Evolutionary conservation across 2,113 vertebrate species (phyloP), one percentile per base, ranked within the genome.

Genomic region (Pogonocichla stellata): DNA sequence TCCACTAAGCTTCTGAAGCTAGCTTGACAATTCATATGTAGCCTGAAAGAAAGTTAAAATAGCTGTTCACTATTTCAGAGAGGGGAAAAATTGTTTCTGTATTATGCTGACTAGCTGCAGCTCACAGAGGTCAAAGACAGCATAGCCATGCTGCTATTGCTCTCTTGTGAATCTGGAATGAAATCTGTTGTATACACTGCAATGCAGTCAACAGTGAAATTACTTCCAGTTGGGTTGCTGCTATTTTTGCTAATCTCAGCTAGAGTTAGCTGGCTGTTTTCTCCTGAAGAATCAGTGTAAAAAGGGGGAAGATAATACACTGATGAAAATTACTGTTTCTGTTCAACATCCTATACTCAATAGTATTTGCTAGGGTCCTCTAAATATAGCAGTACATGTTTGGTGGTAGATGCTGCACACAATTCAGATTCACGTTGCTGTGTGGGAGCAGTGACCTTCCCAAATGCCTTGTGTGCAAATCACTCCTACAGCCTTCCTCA

Each of bases 191-290:
- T 67, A 16, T n/a, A 69, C 23, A 47, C 22, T 57, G 77, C 48
- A 92, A 69, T 77, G 56, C 66, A 86, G 24, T 85, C 86, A 93
- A 80, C 65, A 91, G 71, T 92, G 78, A 95, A 93, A 95, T 94
- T 91, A 71, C 60, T 95, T 96, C 48, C 74, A 83, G 15, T 70
- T 48, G 60, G 10, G 33, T 58, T 94, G 82, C 57, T 89, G 70
- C 78, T 96, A 64, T 86, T 93, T 96, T 78, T 96, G 78, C 60
- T 89, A 92, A 84, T 53, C 47, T 19, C 50, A 83, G 83, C 43
- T 72, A 82, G 28, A 80, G n/a, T 83, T 75, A 65, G 33, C 36
- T 34, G n/a, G 7, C 66, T 91, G 54, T 57, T 91, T 94, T 69
- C 57, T 91, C 40, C 62, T 38, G 47, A 90, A 93, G 64, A 92